A percentile compares a stretch with the other conserved stretches of the same genome.
Evolutionary conservation across 2,888 invertebrate genomes (phyloP).

Genomic region (Ceraclea dissimilis): DNA sequence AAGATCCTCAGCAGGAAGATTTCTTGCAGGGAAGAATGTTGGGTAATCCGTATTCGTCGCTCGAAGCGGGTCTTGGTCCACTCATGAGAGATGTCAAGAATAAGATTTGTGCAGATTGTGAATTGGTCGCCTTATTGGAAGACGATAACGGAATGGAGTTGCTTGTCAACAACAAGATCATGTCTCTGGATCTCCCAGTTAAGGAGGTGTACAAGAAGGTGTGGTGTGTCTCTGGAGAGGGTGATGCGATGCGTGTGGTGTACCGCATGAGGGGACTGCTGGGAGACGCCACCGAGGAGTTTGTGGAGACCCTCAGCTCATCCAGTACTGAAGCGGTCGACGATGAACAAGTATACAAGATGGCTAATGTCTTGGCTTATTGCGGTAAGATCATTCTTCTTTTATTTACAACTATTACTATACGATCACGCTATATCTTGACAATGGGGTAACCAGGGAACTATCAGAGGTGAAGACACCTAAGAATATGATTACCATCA

Average conservation of each 20-base stretch:
- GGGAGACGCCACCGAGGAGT: constrained; percentile 98
- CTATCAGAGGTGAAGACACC: too few species aligned
- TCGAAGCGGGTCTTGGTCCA: constrained; percentile 91
- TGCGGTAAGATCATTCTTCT: constrained; percentile 42
- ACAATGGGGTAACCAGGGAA: too few species aligned
- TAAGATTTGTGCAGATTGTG: constrained; percentile 97
- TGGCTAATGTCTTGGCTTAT: constrained; percentile 79
- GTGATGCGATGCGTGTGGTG: constrained; percentile 94
- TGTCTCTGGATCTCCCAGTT: constrained; percentile 91
- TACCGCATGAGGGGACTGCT: constrained; percentile 96
- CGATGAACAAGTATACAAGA: constrained; percentile 88
- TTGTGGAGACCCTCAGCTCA: constrained; percentile 88
- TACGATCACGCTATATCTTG: too few species aligned
- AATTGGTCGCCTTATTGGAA: constrained; percentile 92
- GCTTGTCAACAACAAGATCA: constrained; percentile 95
- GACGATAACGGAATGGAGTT: constrained; percentile 99
- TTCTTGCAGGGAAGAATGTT: constrained; percentile 96
- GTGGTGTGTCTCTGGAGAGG: constrained; percentile 82
- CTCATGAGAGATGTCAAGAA: constrained; percentile 98
- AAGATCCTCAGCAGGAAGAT: constrained; percentile 98
- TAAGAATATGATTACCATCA: too few species aligned
- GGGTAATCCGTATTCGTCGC: constrained; percentile 94
- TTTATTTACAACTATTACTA: too few species aligned
- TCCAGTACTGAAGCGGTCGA: constrained; percentile 77
- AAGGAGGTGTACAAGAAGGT: constrained; percentile 83